These are phyloP conservation scores for Rhopalosiphum nymphaeae DNA, from an alignment of 2,888 invertebrate genomes.

Conservation along the genomic window DNA sequence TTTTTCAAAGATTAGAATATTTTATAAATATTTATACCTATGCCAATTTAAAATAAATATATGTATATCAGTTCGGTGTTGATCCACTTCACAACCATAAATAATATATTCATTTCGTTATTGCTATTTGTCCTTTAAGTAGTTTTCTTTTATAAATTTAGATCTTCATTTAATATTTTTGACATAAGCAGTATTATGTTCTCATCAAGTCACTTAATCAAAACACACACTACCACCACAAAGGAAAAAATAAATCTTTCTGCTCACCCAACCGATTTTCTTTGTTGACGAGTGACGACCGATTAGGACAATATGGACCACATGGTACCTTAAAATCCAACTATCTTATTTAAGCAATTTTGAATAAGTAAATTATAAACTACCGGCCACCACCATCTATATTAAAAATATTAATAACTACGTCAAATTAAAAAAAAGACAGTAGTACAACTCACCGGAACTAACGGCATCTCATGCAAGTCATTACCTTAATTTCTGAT, in stretches of 20 bases:
- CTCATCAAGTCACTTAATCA: not conserved
- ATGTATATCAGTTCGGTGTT: not conserved
- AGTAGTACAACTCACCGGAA: not conserved
- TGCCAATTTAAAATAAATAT: not conserved
- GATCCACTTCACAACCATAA: not conserved
- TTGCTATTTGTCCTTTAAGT: not conserved
- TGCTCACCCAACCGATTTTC: not conserved
- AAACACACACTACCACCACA: not conserved
- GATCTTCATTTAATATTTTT: not conserved
- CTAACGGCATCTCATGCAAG: not conserved
- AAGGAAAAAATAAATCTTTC: not conserved
- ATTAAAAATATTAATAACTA: not conserved
- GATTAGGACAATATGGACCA: not conserved
- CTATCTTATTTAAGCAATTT: not conserved
- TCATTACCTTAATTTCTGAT: not conserved
- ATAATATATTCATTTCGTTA: not conserved
- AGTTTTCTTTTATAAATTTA: not conserved
- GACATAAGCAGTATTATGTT: not conserved
- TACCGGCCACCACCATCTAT: not conserved
- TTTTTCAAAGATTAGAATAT: not conserved
- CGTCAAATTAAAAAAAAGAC: not conserved
- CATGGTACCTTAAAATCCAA: not conserved
- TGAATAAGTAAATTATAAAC: not conserved
- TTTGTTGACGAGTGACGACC: not conserved
- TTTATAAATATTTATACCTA: not conserved